Percentiles rank a stretch among this genome's conserved stretches.
Evolutionary conservation across 2,797 vertebrate species (phyloP).

Genomic region (Epinephelus coioides): DNA sequence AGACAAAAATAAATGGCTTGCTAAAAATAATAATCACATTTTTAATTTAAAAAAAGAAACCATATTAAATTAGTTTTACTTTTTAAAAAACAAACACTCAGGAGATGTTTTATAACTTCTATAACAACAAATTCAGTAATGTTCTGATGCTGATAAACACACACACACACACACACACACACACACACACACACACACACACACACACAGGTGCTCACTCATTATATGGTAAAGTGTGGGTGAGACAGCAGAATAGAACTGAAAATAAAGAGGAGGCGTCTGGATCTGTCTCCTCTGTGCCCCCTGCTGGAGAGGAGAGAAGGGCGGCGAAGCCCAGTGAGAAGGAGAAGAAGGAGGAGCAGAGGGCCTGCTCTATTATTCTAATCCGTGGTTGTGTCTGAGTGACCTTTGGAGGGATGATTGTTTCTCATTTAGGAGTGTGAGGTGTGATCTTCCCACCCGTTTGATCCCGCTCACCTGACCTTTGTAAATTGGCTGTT

Average conservation of each 20-base stretch:
- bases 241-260: conserved; percentile 1
- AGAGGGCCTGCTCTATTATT: conserved; percentile 86
- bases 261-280: conserved; percentile 34
- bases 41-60: not conserved
- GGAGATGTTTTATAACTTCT: not conserved
- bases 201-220: not conserved
- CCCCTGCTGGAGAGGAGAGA: conserved; percentile 64
- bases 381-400: conserved; percentile 86
- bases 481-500: conserved; percentile 93
- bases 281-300: conserved; percentile 38
- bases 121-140: not conserved
- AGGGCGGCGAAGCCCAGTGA: conserved; percentile 59
- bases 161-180: conserved; percentile 1
- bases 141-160: not conserved
- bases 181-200: not conserved
- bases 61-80: not conserved
- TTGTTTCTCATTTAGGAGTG: conserved; percentile 90
- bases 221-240: not conserved
- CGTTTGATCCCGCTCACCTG: conserved; percentile 89
- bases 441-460: conserved; percentile 89
- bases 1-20: not conserved
- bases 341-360: conserved; percentile 71
- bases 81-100: not conserved
- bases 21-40: not conserved
- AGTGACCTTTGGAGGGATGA: conserved; percentile 88